Conservation (phyloP, 2,888 invertebrate genomes). For the Atethmia centrago region DNA sequence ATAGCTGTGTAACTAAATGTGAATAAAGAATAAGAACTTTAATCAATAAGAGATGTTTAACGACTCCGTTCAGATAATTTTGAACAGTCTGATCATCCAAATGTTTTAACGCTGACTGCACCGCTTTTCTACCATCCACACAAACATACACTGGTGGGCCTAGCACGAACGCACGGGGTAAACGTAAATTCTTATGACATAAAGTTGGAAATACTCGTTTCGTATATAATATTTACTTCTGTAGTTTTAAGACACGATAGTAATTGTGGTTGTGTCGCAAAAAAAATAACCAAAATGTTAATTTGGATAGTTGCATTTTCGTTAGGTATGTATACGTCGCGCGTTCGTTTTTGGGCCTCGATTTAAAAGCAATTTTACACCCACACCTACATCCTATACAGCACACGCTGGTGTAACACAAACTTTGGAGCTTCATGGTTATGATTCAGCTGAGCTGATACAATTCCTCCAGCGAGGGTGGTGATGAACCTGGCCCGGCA, state of each 20-base stretch:
- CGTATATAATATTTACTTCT: neutral
- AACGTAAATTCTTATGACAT: neutral
- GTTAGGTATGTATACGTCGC: neutral
- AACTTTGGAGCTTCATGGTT: constrained; percentile 28
- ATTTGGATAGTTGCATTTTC: neutral
- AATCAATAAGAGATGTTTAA: neutral
- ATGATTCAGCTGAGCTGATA: constrained; percentile 18
- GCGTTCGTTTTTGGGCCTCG: neutral
- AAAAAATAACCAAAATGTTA: neutral
- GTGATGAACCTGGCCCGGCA: constrained; percentile 30
- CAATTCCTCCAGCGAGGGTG: neutral
- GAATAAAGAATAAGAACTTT: no score
- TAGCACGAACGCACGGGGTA: neutral
- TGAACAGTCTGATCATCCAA: neutral
- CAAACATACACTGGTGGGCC: neutral
- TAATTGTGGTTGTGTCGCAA: neutral
- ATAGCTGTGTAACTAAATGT: neutral
- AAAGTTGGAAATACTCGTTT: neutral
- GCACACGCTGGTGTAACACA: neutral
- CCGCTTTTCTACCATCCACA: neutral
- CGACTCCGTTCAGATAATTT: neutral
- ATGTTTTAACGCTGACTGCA: neutral
- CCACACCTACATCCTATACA: constrained; percentile 17
- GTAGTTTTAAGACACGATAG: neutral
- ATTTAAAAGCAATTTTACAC: neutral